Evolutionary conservation across 2,888 invertebrate species (phyloP), one percentile per base, ranked within the genome.

Genomic region (Aporophyla lueneburgensis): DNA sequence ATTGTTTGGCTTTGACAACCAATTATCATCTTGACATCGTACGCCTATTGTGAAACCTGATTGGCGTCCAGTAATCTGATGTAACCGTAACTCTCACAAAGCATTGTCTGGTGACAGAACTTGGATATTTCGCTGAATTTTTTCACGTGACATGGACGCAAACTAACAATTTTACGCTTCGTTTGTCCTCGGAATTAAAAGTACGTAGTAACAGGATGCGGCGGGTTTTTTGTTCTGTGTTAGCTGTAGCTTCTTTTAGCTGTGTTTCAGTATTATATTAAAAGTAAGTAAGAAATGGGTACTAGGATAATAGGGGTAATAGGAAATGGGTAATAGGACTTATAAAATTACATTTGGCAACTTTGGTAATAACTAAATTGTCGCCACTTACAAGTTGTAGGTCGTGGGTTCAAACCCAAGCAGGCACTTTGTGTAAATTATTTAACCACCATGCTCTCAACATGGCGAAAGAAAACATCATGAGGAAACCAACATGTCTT

Each of bases 21-120:
- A 91, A 90, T 91, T 90, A 91, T 85, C 87, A 81, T 87, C 86
- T 86, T 84, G 86, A 89, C 89, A 87, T 86, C 77, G 77, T 76
- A 66, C 76, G 76, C 78, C 87, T 80, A 88, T 90, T 89, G 90
- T 89, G 75, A 62, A 63, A 51, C 71, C 67, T 81, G 89, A 90
- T 91, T 90, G 84, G 87, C 81, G 85, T 72, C 81, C 84, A 89
- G 81, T 91, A 91, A 92, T 90, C 91, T 90, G 89, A 91, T 90
- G 85, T 79, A 87, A 88, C 85, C 76, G 85, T 87, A 89, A 90
- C 88, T 88, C 85, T 82, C 81, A 89, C 88, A 90, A 87, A 86
- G 89, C 91, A 85, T 89, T 90, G 89, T 87, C 69, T 79, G 84
- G 86, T 87, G 80, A 81, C 80, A 80, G 84, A 81, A 84, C 84